Conservation (phyloP, 2,113 vertebrate genomes). For the Salvelinus fontinalis region DNA sequence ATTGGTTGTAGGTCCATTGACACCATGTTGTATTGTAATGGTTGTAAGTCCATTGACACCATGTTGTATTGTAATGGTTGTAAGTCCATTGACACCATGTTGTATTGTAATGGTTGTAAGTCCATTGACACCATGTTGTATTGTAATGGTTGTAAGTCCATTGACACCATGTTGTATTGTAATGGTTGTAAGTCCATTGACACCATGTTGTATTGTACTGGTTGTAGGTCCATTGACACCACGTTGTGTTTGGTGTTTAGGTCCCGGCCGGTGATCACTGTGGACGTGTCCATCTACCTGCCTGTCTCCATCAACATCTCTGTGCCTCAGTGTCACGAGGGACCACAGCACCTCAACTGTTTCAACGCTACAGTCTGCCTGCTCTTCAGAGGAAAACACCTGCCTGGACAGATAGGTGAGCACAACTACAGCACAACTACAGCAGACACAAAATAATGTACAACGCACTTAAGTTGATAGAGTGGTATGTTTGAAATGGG, state of each 20-base stretch:
- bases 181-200: too few relatives aligned
- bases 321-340: slow-evolving; percentile 90
- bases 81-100: too few relatives aligned
- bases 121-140: too few relatives aligned
- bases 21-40: too few relatives aligned
- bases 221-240: neutral
- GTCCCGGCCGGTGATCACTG: slow-evolving; percentile 87
- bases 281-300: slow-evolving; percentile 87
- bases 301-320: slow-evolving; percentile 93
- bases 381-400: slow-evolving; percentile 82
- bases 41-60: too few relatives aligned
- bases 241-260: slow-evolving; percentile 64
- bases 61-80: too few relatives aligned
- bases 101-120: too few relatives aligned
- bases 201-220: too few relatives aligned
- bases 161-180: too few relatives aligned
- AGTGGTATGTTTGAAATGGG: neutral
- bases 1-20: too few relatives aligned
- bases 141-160: too few relatives aligned
- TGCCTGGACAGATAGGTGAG: slow-evolving; percentile 93
- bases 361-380: slow-evolving; percentile 86
- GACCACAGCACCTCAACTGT: slow-evolving; percentile 87
- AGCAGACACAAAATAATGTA: neutral
- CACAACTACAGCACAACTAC: neutral
- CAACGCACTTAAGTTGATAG: neutral